Base-by-base conservation (phyloP, 2,888 invertebrate genomes). In the Ophion costatus region DNA sequence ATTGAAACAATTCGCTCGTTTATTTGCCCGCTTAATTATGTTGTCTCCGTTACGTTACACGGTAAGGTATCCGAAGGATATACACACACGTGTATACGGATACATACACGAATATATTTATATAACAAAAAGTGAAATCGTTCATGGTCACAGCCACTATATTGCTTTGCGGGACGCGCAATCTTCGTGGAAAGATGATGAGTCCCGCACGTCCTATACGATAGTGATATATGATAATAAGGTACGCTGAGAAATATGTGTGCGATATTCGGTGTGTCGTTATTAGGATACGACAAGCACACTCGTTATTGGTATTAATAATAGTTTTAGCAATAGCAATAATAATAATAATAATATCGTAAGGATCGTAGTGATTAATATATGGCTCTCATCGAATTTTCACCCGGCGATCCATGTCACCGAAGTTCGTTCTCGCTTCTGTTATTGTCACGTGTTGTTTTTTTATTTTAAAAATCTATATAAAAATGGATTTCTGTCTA, bases 171-270 rank as follows among this genome's bases (percentile, higher is more conserved):
- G 70, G 77, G 63, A 83, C 76, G 59, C 78, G 45, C 57, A 64
- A 22, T 66, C 33, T 76, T 80, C 69, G 69, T 24, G 71, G 66
- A 84, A 61, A 70, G 78, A 79, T 79, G 56, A 67, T 74, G 17
- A 51, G 51, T 74, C 74, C 73, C 86, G 84, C 87, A 87, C 82
- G 83, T 85, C 82, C 83, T 87, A 86, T 73, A 64, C 74, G 69
- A 86, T 74, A 80, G 70, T 85, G 75, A 61, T 77, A 83, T 66
- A 83, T 56, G 61, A 80, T 84, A 81, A 77, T 88, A 90, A 91
- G 89, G 90, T 90, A 91, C 51, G 51, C 90, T 90, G 87, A 87
- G 89, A 87, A 84, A 87, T 87, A 88, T 84, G 87, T 51, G 51
- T 89, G 84, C 84, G 77, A 82, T 86, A 66, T 76, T 70, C 79